Evolutionary conservation across 2,797 vertebrate genomes (phyloP), one percentile per base, ranked within the genome.

Genomic region (Hyperoplus lanceolatus): DNA sequence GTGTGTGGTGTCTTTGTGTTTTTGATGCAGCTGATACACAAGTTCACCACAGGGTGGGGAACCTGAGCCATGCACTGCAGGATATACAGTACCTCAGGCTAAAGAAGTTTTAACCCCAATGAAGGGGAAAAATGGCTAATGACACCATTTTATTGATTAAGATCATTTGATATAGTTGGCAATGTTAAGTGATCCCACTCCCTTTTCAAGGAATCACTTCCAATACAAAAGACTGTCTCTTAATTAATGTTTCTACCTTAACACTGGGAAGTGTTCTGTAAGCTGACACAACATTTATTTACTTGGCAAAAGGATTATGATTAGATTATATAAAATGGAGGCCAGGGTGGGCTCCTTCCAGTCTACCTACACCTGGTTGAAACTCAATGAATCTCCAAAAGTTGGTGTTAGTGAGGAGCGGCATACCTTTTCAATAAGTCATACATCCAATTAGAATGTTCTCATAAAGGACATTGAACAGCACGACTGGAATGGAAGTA

Each of bases 41-140:
- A 0, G 12, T 55, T 14, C 15, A 39, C 86, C 85, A 90, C 82
- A 65, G 14, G 82, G 79, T 75, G 88, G 88, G 43, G 79, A 41
- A 55, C 39, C 56, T 64, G 77, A 90, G 76, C 73, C 38, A n/a
- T 11, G 3, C 54, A 56, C 21, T 29, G 21, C 8, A 38, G 29
- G 29, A 29, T 29, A 14, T 14, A 14, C 55, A 39, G 29, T 29
- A 29, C 29, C 29, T 29, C 29, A 29, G 29, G 3, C 29, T 29
- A 29, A 29, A 29, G 29, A 29, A 29, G 29, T 29, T 29, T 29
- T 29, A 29, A 29, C 29, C 29, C 29, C 29, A 29, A 29, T 29
- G 29, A 29, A 29, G 29, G 29, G 4, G 21, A 42, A 6, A 4
- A 9, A 42, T 8, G 38, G 15, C n/a, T 15, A 62, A 36, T 48